Base-by-base conservation (phyloP, 2,888 invertebrate species). In the Ochropleura plecta region DNA sequence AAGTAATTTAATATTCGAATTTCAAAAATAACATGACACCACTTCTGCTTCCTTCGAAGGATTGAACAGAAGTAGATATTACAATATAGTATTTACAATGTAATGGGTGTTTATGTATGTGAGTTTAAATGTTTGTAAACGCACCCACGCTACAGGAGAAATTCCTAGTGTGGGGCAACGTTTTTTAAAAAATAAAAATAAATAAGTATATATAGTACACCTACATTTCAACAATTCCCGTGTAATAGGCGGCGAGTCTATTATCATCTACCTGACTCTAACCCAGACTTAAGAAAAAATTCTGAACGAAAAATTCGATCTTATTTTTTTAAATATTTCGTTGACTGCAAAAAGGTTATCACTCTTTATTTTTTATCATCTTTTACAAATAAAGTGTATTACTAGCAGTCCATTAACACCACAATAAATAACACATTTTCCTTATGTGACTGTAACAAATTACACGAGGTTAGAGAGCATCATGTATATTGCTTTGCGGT, bases 401-500 rank as follows among this genome's bases (percentile, higher is more conserved):
- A 63, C 73, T 64, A 79, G 81, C 78, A 78, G 65, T 81, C 78
- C 78, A 78, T 78, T 78, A 78, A 76, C 76, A 76, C 76, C 5
- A 53, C 82, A 64, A 81, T 81, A 79, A 76, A 82, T 77, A 77
- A 77, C 73, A 65, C 69, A 69, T 79, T 79, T 77, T 82, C 77
- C 69, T 77, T 42, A 51, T 70, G 78, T 57, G 79, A 79, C 82
- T 79, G 59, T 81, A 76, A 79, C 79, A 82, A 79, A 82, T 79
- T 79, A 79, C 82, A 55, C 30, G 59, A 76, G 55, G 60, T 81
- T 75, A 81, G 70, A 66, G 62, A 65, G 55, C 82, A 82, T 82
- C 69, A 65, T 79, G 77, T 79, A 60, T 82, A 79, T 79, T 78
- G 78, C 65, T 78, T 59, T 82, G 66, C 42, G 82, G 82, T 70